These are phyloP conservation scores for Haliclona indistincta DNA, from an alignment of 37 sponge, comb jelly and placozoan genomes.

Conservation along the genomic window DNA sequence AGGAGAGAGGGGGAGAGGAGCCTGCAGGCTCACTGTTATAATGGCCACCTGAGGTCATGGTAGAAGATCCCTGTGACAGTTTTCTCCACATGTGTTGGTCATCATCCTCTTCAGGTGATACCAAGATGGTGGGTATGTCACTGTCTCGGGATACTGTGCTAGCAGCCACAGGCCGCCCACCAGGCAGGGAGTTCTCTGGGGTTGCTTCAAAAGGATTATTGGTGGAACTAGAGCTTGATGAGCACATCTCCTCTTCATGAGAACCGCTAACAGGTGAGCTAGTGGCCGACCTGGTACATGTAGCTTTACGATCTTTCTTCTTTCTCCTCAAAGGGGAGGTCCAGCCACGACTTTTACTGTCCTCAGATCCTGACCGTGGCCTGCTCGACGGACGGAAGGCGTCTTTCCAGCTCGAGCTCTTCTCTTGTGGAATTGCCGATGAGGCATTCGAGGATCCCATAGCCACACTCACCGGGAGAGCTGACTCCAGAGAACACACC, in stretches of 20 bases:
- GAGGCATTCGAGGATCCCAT: background rate
- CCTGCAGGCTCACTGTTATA: background rate
- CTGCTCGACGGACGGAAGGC: too few relatives aligned
- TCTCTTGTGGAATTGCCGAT: background rate
- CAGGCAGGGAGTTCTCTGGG: conserved; percentile 38
- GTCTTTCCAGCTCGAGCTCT: background rate
- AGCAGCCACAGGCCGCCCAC: background rate
- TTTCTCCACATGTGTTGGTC: conserved; percentile 21
- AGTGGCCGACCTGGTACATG: background rate
- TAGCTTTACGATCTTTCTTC: background rate
- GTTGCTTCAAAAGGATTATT: conserved; percentile 16
- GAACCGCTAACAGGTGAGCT: background rate
- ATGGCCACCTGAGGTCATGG: conserved; percentile 10
- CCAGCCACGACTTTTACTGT: too few relatives aligned
- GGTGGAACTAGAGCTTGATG: background rate
- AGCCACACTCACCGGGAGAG: background rate
- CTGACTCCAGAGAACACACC: too few relatives aligned
- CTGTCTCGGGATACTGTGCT: background rate
- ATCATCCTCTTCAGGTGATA: conserved; percentile 30
- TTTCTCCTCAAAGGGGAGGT: background rate
- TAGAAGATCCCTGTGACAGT: conserved; percentile 28
- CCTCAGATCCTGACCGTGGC: too few relatives aligned
- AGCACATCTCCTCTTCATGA: background rate
- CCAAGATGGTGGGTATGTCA: conserved; percentile 44
- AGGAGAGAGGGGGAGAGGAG: background rate